These are phyloP conservation scores for Rhizoglyphus robini DNA, from an alignment of 1,140 invertebrate species.

Conservation along the genomic window DNA sequence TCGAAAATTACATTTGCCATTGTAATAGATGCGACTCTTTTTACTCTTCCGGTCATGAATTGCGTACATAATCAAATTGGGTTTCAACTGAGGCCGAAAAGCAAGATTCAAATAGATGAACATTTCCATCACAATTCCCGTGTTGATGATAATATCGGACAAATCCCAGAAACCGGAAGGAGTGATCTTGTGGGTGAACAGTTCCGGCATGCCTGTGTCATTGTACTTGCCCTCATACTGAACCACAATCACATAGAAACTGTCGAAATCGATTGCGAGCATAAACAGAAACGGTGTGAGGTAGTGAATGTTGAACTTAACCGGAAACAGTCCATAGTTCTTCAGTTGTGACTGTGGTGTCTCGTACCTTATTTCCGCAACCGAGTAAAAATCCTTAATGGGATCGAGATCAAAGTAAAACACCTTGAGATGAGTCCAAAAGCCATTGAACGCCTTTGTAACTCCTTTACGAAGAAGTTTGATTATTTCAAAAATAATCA, in stretches of 20 bases:
- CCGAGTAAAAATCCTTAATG: background rate
- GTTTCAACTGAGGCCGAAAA: background rate
- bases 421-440: background rate
- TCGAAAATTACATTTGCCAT: background rate
- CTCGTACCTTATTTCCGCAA: background rate
- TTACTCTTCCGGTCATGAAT: background rate
- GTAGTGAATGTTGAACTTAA: background rate
- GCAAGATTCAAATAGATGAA: background rate
- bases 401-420: background rate
- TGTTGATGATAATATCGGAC: background rate
- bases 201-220: background rate
- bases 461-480: too few relatives aligned
- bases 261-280: background rate
- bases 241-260: background rate
- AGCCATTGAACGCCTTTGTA: too few relatives aligned
- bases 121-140: background rate
- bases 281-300: background rate
- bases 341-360: background rate
- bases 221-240: background rate
- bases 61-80: background rate
- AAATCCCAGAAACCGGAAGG: background rate
- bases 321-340: background rate
- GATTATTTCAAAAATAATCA: too few relatives aligned
- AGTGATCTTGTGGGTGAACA: background rate
- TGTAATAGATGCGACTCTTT: background rate